These are phyloP conservation scores for Bombus sibiricus DNA, from an alignment of 1,140 invertebrate genomes.

Conservation along the genomic window DNA sequence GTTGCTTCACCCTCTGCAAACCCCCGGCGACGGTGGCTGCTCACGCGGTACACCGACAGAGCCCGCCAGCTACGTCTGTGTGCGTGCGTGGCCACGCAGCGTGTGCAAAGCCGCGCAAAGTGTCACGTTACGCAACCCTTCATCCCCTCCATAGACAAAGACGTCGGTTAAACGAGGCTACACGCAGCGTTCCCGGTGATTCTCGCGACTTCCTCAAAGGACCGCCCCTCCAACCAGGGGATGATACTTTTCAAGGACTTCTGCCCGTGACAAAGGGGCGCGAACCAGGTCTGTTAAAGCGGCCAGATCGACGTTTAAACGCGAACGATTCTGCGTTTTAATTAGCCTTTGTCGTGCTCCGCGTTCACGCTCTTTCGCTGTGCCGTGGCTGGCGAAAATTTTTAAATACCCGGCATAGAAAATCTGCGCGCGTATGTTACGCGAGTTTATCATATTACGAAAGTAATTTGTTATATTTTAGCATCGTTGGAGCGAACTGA, in stretches of 20 bases:
- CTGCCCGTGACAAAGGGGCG: background rate
- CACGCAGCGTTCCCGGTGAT: slow-evolving; percentile 13
- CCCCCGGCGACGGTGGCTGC: slow-evolving; percentile 27
- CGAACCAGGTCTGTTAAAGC: background rate
- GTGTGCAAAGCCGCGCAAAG: background rate
- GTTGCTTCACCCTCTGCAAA: slow-evolving; percentile 55
- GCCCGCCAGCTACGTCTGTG: background rate
- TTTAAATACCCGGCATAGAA: background rate
- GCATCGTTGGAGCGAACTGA: background rate
- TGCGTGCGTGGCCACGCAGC: background rate
- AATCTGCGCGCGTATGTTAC: background rate
- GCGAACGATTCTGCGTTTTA: background rate
- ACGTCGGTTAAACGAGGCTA: slow-evolving; percentile 14
- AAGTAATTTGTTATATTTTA: background rate
- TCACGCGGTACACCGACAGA: slow-evolving; percentile 33
- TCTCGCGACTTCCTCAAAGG: slow-evolving; percentile 33
- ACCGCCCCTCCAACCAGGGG: background rate
- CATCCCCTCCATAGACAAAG: background rate
- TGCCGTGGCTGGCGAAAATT: background rate
- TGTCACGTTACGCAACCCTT: slow-evolving; percentile 37
- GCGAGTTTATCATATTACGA: too few species aligned
- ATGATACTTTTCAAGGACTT: slow-evolving; percentile 33
- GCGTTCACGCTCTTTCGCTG: too few species aligned
- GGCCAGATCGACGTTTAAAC: background rate
- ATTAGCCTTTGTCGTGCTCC: background rate